These are phyloP conservation scores for Bombus turneri DNA, from an alignment of 1,140 invertebrate genomes.

Conservation along the genomic window DNA sequence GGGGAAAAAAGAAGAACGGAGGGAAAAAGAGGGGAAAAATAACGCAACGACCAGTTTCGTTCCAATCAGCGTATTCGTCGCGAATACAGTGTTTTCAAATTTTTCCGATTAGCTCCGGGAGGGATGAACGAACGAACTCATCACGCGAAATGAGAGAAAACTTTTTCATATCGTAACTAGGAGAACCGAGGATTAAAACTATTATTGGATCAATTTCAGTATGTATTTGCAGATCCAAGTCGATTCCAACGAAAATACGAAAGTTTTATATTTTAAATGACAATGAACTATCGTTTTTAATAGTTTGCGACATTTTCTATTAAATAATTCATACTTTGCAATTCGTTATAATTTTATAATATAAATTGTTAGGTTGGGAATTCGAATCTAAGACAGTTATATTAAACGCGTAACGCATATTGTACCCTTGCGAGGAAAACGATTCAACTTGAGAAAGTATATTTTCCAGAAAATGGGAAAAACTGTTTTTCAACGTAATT, in stretches of 20 bases:
- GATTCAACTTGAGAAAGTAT: too few species aligned
- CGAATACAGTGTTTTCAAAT: not conserved
- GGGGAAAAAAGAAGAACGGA: not conserved
- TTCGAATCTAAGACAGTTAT: too few species aligned
- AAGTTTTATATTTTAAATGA: too few species aligned
- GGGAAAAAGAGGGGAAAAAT: not conserved
- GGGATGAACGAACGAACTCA: not conserved
- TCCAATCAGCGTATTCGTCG: conserved; percentile 4
- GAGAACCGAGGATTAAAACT: not conserved
- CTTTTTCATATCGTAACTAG: not conserved
- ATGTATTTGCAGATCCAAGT: not conserved
- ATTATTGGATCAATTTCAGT: not conserved
- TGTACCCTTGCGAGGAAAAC: too few species aligned
- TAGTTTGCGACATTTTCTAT: too few species aligned
- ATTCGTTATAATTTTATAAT: not conserved
- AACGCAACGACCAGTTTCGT: not conserved
- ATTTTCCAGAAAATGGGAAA: too few species aligned
- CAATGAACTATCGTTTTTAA: not conserved
- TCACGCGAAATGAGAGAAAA: not conserved
- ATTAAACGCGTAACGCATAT: too few species aligned
- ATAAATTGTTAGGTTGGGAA: too few species aligned
- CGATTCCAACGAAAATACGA: not conserved
- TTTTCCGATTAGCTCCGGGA: not conserved
- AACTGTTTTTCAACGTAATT: too few species aligned
- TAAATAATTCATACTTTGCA: not conserved